Percentiles rank a stretch among this genome's conserved stretches.
Evolutionary conservation across 1,140 invertebrate genomes (phyloP).

Genomic region (Uloborus diversus): DNA sequence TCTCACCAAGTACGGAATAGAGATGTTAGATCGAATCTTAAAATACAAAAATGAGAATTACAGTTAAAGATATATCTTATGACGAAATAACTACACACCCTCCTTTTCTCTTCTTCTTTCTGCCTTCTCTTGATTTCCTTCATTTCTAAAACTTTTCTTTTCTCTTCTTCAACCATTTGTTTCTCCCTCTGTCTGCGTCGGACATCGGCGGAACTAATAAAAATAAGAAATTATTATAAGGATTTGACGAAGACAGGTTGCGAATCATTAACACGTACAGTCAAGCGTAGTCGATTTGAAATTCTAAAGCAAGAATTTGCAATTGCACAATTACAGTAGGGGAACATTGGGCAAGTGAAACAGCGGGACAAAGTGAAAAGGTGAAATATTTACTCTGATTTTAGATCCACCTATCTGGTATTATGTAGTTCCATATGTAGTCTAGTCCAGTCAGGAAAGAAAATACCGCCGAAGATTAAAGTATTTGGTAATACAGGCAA

Average conservation of each 20-base stretch:
- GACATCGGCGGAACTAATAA: constrained; percentile 38
- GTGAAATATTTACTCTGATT: not conserved
- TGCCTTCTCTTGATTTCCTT: constrained; percentile 46
- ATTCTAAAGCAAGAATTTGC: not conserved
- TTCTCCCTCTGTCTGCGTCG: constrained; percentile 6
- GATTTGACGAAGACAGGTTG: not conserved
- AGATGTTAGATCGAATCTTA: not conserved
- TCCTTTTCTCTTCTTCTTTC: constrained; percentile 46
- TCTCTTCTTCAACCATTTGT: constrained; percentile 50
- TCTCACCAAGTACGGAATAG: not conserved
- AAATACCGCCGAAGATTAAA: no score
- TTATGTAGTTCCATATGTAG: no score
- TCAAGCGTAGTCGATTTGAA: not conserved
- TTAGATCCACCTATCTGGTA: no score
- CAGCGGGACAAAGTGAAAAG: not conserved
- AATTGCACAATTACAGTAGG: not conserved
- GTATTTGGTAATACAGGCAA: no score
- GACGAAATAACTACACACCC: no score
- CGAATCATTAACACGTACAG: not conserved
- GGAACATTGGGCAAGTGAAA: not conserved
- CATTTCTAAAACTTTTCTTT: constrained; percentile 17
- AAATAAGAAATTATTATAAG: not conserved
- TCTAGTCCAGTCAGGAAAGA: no score
- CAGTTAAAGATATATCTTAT: no score
- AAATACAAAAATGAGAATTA: not conserved